Evolutionary conservation across 2,113 vertebrate genomes (phyloP), one percentile per base, ranked within the genome.

Genomic region (Microtus ochrogaster): DNA sequence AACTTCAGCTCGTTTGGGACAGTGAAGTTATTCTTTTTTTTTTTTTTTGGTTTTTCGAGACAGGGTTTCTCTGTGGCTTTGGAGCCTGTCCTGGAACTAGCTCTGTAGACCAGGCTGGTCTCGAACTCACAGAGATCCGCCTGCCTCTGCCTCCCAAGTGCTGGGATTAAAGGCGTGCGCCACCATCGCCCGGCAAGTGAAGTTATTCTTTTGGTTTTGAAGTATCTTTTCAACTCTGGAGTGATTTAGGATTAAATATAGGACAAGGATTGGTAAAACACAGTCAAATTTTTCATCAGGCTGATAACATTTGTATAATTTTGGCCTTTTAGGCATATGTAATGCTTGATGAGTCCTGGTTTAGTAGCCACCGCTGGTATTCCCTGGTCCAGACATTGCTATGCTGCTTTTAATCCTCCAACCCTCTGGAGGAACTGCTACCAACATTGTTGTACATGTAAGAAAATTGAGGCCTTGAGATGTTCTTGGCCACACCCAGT

Each of bases 281-380:
- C 86, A 92, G 21, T 19, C 91, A 22, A 47, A 30, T 16, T 92
- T 92, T 49, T 83, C 77, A 10, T 83, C 76, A 88, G 26, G 11
- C 26, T 78, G 26, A n/a, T 28, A 83, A 77, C 86, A 19, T 92
- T 49, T 95, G 14, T 92, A 10, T 94, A 76, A 33, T 92, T 95
- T 89, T 94, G 74, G 36, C 47, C 65, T 83, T 91, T 94, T 82
- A 90, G 93, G 65, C 92, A 78, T 89, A 84, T 68, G 28, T 92
- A 41, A 81, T 88, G 28, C 70, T 70, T 94, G 89, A 87, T 10
- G 63, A 47, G 28, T n/a, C 65, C 36, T 92, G 79, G 49, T 30
- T 47, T 89, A 93, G 39, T 88, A 92, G 41, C 58, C 55, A 65
- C 26, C 88, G 66, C 30, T 90, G 61, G 73, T 16, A 10, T 89